Percentiles rank a stretch among this genome's conserved stretches.
Conservation (phyloP, 35 echinoderm and acorn worm species). For the Diadema setosum region DNA sequence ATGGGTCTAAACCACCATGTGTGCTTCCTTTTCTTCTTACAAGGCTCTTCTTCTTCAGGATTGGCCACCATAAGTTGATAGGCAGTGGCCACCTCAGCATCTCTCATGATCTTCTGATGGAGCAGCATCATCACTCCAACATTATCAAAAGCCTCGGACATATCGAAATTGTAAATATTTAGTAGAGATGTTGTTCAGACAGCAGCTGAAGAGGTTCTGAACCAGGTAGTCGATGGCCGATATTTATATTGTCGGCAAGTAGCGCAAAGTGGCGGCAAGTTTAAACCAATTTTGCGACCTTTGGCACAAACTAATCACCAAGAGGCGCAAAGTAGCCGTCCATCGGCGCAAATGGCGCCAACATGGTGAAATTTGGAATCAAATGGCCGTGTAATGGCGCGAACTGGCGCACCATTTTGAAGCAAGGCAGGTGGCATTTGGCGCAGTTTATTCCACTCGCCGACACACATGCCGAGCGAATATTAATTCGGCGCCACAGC, state of each 20-base stretch:
- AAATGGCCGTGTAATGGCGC: slow-evolving; percentile 27
- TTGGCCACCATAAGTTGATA: neutral
- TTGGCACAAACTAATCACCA: slow-evolving; percentile 32
- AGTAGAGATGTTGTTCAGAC: too few species aligned
- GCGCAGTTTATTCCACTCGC: too few species aligned
- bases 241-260: neutral
- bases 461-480: slow-evolving; percentile 1
- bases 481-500: slow-evolving; percentile 18
- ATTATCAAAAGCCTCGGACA: too few species aligned
- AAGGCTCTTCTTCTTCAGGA: neutral
- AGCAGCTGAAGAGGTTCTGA: too few species aligned
- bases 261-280: slow-evolving; percentile 11
- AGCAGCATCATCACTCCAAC: neutral
- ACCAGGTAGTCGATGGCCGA: neutral
- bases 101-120: neutral
- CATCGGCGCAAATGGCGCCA: neutral
- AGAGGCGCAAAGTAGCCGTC: slow-evolving; percentile 18
- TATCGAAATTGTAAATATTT: too few species aligned
- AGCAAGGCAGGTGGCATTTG: slow-evolving; percentile 2
- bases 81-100: neutral
- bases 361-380: slow-evolving; percentile 14
- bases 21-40: too few species aligned
- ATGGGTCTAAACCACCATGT: too few species aligned
- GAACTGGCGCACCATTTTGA: neutral
- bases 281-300: slow-evolving; percentile 25